These are phyloP conservation scores for Phyto melanocephala DNA, from an alignment of 2,888 invertebrate species.

Conservation along the genomic window DNA sequence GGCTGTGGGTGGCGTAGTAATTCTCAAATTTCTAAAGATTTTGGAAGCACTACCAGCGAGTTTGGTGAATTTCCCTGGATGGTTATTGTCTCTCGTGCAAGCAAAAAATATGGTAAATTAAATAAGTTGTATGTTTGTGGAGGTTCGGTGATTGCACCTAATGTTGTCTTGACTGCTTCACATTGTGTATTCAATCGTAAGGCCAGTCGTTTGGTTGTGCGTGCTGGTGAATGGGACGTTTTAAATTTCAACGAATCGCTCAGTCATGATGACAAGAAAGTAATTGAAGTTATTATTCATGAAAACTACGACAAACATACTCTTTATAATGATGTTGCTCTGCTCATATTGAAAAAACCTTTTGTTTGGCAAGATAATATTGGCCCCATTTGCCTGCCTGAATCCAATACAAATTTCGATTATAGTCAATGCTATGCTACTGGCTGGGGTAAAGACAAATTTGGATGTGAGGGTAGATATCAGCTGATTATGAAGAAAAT, in stretches of 20 bases:
- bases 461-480: constrained; percentile 79
- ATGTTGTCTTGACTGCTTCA: constrained; percentile 88
- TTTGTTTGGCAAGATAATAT: constrained; percentile 83
- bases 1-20: constrained; percentile 86
- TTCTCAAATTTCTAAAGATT: constrained; percentile 86
- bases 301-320: constrained; percentile 83
- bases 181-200: constrained; percentile 82
- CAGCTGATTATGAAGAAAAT: constrained; percentile 85
- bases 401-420: constrained; percentile 76
- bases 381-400: constrained; percentile 84
- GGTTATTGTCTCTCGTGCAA: constrained; percentile 79
- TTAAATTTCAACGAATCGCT: constrained; percentile 85
- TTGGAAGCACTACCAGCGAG: constrained; percentile 82
- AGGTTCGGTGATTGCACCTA: constrained; percentile 74
- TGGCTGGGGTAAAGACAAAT: constrained; percentile 76
- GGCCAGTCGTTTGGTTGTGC: constrained; percentile 77
- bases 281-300: constrained; percentile 81
- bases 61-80: constrained; percentile 79
- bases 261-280: constrained; percentile 85
- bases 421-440: constrained; percentile 72
- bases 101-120: constrained; percentile 56
- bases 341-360: constrained; percentile 83
- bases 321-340: constrained; percentile 86
- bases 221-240: constrained; percentile 91
- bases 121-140: constrained; percentile 79